These are phyloP conservation scores for Sphaeridia pumilis DNA, from an alignment of 2,888 invertebrate genomes.

Conservation along the genomic window DNA sequence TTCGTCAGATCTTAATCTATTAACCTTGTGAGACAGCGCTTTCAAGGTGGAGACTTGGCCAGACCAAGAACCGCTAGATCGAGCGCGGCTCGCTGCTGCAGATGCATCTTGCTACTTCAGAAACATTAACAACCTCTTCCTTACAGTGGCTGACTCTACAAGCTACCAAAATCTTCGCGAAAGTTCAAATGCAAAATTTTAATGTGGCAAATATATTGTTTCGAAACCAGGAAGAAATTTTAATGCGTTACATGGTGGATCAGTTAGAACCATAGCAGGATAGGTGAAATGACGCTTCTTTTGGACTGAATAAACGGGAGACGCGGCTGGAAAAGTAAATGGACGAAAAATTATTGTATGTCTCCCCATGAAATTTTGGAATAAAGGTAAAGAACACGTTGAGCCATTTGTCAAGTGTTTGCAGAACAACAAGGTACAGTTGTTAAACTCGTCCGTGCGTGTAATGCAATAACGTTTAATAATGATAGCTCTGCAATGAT, in stretches of 20 bases:
- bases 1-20: conserved; percentile 10
- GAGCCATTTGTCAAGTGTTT: neutral
- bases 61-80: neutral
- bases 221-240: too few species aligned
- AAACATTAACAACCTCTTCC: too few species aligned
- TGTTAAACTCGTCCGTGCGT: neutral
- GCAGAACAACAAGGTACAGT: too few species aligned
- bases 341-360: neutral
- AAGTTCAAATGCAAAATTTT: too few species aligned
- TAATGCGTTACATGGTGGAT: too few species aligned
- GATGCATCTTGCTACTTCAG: too few species aligned
- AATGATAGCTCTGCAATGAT: neutral
- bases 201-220: too few species aligned
- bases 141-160: too few species aligned
- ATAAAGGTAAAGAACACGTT: neutral
- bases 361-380: neutral
- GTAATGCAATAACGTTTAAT: neutral
- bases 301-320: neutral
- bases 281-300: too few species aligned
- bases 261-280: too few species aligned
- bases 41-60: neutral
- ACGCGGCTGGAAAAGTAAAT: neutral
- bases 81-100: neutral
- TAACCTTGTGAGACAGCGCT: neutral
- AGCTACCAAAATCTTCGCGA: too few species aligned